phyloP scores from a whole-genome alignment of 2,888 invertebrate species.

The Hypsopygia costalis region DNA sequence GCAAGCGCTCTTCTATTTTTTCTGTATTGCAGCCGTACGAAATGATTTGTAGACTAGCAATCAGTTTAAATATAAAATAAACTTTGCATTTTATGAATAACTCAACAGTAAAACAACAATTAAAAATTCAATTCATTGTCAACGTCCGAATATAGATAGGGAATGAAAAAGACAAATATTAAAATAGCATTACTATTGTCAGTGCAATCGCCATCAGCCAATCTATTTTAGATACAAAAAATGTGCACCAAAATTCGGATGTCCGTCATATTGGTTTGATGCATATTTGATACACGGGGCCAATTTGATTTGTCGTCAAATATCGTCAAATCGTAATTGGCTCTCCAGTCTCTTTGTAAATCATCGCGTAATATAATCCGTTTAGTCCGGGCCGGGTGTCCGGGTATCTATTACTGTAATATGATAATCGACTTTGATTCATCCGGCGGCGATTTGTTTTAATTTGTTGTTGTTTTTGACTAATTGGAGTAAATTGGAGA shows the following conservation, averaged over 20 bases:
- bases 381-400: background rate
- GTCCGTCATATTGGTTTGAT: slow-evolving; percentile 6
- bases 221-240: slow-evolving; percentile 9
- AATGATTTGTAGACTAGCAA: too few relatives aligned
- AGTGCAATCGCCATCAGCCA: background rate
- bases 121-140: too few relatives aligned
- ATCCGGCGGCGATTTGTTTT: background rate
- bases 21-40: too few relatives aligned
- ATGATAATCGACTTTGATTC: background rate
- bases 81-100: too few relatives aligned
- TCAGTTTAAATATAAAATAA: too few relatives aligned
- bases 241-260: background rate
- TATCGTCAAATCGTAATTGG: slow-evolving; percentile 10
- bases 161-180: slow-evolving; percentile 6
- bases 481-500: background rate
- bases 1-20: too few relatives aligned
- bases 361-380: slow-evolving; percentile 5
- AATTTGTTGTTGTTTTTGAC: background rate
- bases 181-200: slow-evolving; percentile 10
- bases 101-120: too few relatives aligned
- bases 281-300: slow-evolving; percentile 10
- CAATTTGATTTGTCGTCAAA: slow-evolving; percentile 4
- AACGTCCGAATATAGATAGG: slow-evolving; percentile 3
- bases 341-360: slow-evolving; percentile 7
- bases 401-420: slow-evolving; percentile 1